Percentiles rank a stretch among this genome's conserved stretches.
These are phyloP conservation scores for Cyprinodon diabolis DNA, from an alignment of 2,797 vertebrate species.

Conservation along the genomic window DNA sequence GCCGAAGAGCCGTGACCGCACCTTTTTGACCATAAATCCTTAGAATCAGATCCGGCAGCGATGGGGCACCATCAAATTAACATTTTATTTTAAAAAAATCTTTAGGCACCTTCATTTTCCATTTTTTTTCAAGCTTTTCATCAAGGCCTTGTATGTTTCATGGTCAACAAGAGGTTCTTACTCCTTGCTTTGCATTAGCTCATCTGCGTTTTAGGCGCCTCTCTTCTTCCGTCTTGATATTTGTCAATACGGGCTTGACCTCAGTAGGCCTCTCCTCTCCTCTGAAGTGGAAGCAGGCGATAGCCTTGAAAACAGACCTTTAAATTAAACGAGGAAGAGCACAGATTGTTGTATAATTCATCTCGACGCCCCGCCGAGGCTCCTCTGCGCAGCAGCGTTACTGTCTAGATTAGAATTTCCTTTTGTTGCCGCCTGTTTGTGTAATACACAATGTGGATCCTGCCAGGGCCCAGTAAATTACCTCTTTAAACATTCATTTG, in stretches of 20 bases:
- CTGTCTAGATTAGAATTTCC: slow-evolving; percentile 84
- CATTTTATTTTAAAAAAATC: slow-evolving; percentile 55
- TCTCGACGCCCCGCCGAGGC: slow-evolving; percentile 78
- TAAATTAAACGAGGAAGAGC: slow-evolving; percentile 83
- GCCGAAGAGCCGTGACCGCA: slow-evolving; percentile 13
- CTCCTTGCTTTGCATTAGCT: slow-evolving; percentile 68
- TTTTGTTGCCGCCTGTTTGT: slow-evolving; percentile 84
- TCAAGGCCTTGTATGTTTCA: slow-evolving; percentile 52
- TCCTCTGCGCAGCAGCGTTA: slow-evolving; percentile 75
- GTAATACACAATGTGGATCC: slow-evolving; percentile 82
- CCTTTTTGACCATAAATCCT: slow-evolving; percentile 15
- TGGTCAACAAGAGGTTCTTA: slow-evolving; percentile 48
- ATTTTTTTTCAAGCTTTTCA: slow-evolving; percentile 47
- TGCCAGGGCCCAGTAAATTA: slow-evolving; percentile 83
- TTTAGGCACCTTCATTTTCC: slow-evolving; percentile 41
- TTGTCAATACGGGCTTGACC: slow-evolving; percentile 81
- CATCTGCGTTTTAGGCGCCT: slow-evolving; percentile 68
- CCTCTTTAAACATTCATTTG: slow-evolving; percentile 87
- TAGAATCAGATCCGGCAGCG: slow-evolving; percentile 40
- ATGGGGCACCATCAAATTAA: slow-evolving; percentile 58
- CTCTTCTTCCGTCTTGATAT: slow-evolving; percentile 76
- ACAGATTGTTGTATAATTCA: slow-evolving; percentile 87
- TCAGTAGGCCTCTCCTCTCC: slow-evolving; percentile 68
- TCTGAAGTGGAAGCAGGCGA: slow-evolving; percentile 73
- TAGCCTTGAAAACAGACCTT: slow-evolving; percentile 83